These are phyloP conservation scores for Chorisops tibialis DNA, from an alignment of 2,888 invertebrate species.

Conservation along the genomic window DNA sequence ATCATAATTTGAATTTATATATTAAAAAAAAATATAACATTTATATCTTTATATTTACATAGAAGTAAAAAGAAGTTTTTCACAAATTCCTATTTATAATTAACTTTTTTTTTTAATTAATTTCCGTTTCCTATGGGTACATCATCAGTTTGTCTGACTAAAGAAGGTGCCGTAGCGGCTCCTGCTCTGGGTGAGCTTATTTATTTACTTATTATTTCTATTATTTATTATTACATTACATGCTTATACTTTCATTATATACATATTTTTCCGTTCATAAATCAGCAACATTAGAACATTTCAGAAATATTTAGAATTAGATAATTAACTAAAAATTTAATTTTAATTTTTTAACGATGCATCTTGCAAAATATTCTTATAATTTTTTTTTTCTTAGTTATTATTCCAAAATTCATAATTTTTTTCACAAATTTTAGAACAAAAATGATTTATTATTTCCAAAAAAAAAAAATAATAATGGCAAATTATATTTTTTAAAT, in stretches of 20 bases:
- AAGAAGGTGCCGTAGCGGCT: slow-evolving; percentile 54
- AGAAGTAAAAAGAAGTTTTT: neutral
- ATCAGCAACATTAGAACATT: too few relatives aligned
- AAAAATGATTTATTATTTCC: too few relatives aligned
- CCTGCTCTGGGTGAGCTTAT: slow-evolving; percentile 53
- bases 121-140: slow-evolving; percentile 35
- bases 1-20: too few relatives aligned
- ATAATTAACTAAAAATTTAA: too few relatives aligned
- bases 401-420: too few relatives aligned
- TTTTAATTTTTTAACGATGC: too few relatives aligned
- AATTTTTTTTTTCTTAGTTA: too few relatives aligned
- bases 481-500: too few relatives aligned
- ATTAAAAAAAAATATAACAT: neutral
- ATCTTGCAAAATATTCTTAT: too few relatives aligned
- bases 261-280: slow-evolving; percentile 30
- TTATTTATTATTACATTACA: slow-evolving; percentile 24
- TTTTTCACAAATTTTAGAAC: too few relatives aligned
- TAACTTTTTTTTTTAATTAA: slow-evolving; percentile 12
- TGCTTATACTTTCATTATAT: slow-evolving; percentile 27
- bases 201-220: slow-evolving; percentile 47
- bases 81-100: neutral
- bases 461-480: too few relatives aligned
- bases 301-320: too few relatives aligned
- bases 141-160: slow-evolving; percentile 50
- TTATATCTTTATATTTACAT: neutral